Evolutionary conservation across 2,888 invertebrate species (phyloP).

Genomic region (Atrina japonica): DNA sequence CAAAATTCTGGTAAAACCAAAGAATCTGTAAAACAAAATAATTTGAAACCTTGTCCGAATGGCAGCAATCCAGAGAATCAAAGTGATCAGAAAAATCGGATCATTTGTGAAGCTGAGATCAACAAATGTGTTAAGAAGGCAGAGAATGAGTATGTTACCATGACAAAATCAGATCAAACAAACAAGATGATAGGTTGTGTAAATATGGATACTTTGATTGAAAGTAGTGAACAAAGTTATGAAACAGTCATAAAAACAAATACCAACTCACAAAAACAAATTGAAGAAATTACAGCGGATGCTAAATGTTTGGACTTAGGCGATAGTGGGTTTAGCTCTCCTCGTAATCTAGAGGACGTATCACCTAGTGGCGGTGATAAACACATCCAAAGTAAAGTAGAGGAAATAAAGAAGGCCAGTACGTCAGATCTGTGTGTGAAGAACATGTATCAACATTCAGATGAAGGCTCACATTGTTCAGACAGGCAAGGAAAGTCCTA

Average conservation of each 20-base stretch:
- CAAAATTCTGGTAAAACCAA: constrained; percentile 17
- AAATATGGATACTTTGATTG: constrained; percentile 49
- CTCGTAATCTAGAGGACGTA: constrained; percentile 54
- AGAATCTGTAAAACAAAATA: constrained; percentile 17
- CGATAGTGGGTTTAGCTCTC: constrained; percentile 74
- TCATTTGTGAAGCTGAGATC: constrained; percentile 45
- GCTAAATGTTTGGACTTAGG: constrained; percentile 58
- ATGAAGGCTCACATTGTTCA: constrained; percentile 18
- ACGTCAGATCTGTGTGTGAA: constrained; percentile 21
- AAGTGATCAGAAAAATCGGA: constrained; percentile 25
- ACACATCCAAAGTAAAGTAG: constrained; percentile 15
- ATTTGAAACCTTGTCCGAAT: constrained; percentile 12
- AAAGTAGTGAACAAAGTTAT: constrained; percentile 65
- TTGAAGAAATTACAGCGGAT: constrained; percentile 52
- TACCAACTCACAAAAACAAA: constrained; percentile 34
- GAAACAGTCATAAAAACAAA: constrained; percentile 61
- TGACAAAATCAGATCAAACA: background rate
- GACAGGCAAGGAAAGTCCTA: constrained; percentile 5
- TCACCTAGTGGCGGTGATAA: constrained; percentile 35
- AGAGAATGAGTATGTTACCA: constrained; percentile 21
- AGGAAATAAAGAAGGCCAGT: constrained; percentile 33
- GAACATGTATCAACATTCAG: constrained; percentile 27
- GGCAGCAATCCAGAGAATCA: background rate
- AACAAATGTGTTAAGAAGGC: constrained; percentile 23
- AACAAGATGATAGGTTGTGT: constrained; percentile 24